Evolutionary conservation across 1,140 invertebrate species (phyloP), one percentile per base, ranked within the genome.

Genomic region (Stenopsyche tienmushanensis): DNA sequence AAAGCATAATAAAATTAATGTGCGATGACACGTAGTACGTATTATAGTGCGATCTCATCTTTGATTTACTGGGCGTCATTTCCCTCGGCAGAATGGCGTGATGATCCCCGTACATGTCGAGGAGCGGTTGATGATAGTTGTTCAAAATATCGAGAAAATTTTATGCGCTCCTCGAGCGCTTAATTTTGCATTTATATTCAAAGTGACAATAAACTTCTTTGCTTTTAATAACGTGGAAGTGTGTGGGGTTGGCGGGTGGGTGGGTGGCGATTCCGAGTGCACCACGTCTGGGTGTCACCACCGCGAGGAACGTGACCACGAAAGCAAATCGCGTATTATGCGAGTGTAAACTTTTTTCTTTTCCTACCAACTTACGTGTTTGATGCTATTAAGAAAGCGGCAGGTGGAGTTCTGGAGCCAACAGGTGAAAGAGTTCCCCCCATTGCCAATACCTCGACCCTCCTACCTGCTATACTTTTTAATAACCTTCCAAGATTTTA

Each of bases 121-220:
- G n/a, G n/a, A 20, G 44, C 44, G 8, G 8, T 20, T 47, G 17
- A 47, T 15, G 17, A 47, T 47, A 13, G 44, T 20, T 47, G 10
- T 47, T 9, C 8, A 13, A 7, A 18, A 15, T 47, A 13, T 13
- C 44, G 44, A 7, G 10, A 8, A 18, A 15, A 47, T 47, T 47
- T 47, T 9, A 47, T 15, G 44, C 44, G 7, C 7, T 47, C 44
- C 44, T 5, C 44, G 18, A 8, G 3, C 44, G 23, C 13, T 54
- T 58, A 58, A 58, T 58, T 42, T 58, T 58, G 55, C 55, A 39
- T 58, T 58, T 58, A 58, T 58, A 58, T 58, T 58, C 55, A 58
- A 26, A n/a, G 52, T 21, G 52, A 13, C 52, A 54, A 54, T 54
- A 25, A 42, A 34, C 18, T 45, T 39, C 55, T 58, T 58, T 58